Conservation (phyloP, 2,113 vertebrate species). For the Genyomyrus donnyi region DNA sequence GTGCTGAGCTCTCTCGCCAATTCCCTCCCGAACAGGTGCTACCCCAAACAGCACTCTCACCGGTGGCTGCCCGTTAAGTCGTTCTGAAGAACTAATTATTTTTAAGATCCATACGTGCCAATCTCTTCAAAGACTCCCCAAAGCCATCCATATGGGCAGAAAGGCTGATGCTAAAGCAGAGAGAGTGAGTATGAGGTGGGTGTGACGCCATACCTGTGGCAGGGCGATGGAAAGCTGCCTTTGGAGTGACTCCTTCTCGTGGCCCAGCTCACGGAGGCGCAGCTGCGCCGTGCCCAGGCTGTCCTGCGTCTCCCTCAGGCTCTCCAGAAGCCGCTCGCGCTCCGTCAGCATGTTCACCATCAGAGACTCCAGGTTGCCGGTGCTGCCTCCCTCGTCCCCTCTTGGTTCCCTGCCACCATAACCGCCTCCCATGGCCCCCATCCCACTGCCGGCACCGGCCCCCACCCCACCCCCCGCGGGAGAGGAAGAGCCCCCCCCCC, state of each 20-base stretch:
- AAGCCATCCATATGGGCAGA: neutral
- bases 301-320: conserved; percentile 86
- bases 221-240: conserved; percentile 85
- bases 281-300: conserved; percentile 79
- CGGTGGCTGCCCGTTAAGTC: neutral
- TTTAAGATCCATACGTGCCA: neutral
- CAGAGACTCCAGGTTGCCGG: conserved; percentile 83
- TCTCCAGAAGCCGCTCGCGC: conserved; percentile 84
- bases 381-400: conserved; percentile 76
- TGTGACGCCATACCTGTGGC: conserved; percentile 67
- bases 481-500: conserved; percentile 67
- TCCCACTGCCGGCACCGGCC: conserved; percentile 46
- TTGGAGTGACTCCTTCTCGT: conserved; percentile 85
- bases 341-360: conserved; percentile 97
- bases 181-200: neutral
- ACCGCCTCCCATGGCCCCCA: conserved; percentile 57
- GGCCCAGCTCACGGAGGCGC: conserved; percentile 76
- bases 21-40: neutral
- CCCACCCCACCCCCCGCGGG: conserved; percentile 54
- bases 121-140: neutral
- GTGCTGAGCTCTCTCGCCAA: neutral
- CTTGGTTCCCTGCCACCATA: conserved; percentile 55
- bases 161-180: neutral
- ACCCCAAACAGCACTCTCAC: neutral
- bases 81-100: neutral